A percentile compares a stretch with the other conserved stretches of the same genome.
These are phyloP conservation scores for Anastrepha obliqua DNA, from an alignment of 1,140 invertebrate genomes.

Conservation along the genomic window DNA sequence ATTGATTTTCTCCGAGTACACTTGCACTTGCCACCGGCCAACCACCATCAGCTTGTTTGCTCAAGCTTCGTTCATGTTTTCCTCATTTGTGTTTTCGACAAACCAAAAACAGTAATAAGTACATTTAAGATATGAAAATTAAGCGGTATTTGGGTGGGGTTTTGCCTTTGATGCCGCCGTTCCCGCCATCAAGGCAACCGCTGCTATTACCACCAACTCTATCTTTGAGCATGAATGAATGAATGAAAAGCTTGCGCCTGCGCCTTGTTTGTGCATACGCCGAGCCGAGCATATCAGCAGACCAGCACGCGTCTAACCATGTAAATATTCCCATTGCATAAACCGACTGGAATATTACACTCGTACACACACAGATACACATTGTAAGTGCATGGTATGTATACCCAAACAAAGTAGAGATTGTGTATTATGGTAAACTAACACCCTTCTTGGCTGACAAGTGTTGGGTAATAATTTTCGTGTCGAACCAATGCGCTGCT, in stretches of 20 bases:
- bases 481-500: neutral
- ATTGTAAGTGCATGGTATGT: neutral
- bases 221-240: neutral
- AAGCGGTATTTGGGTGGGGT: conserved; percentile 23
- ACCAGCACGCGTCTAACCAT: neutral
- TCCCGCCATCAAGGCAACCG: neutral
- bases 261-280: neutral
- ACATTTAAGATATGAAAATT: conserved; percentile 20
- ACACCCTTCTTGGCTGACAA: neutral
- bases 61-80: neutral
- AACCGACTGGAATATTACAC: neutral
- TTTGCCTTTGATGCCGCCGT: neutral
- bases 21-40: neutral
- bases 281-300: neutral
- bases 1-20: conserved; percentile 7
- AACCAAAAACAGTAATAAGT: neutral
- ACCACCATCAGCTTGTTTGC: neutral
- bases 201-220: too few species aligned
- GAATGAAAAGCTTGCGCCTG: conserved; percentile 32
- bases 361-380: neutral
- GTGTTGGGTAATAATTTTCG: neutral
- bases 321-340: neutral
- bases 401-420: neutral
- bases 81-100: neutral
- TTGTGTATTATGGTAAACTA: neutral